Percentiles rank a stretch among this genome's conserved stretches.
These are phyloP conservation scores for Noctua comes DNA, from an alignment of 2,888 invertebrate species.

Conservation along the genomic window DNA sequence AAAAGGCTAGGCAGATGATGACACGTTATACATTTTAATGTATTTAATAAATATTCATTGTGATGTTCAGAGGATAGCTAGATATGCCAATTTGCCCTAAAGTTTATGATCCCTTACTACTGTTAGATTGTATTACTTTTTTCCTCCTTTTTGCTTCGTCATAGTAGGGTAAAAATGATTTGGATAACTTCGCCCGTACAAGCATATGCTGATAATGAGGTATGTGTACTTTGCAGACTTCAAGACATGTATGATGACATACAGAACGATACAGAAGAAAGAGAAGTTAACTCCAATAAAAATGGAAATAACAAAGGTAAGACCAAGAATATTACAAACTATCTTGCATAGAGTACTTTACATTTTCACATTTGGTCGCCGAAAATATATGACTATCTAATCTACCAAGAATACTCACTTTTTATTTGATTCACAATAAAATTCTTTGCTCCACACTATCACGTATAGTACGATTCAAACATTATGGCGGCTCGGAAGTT, in stretches of 20 bases:
- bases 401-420: no score
- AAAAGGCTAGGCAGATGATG: no score
- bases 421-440: background rate
- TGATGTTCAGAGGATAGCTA: no score
- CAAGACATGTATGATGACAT: slow-evolving; percentile 85
- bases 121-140: no score
- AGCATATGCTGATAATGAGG: background rate
- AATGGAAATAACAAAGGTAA: slow-evolving; percentile 79
- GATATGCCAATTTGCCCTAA: no score
- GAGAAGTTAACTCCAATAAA: slow-evolving; percentile 83
- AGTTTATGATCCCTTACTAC: no score
- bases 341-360: background rate
- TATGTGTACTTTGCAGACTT: slow-evolving; percentile 71
- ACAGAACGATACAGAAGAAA: slow-evolving; percentile 82
- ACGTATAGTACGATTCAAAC: background rate
- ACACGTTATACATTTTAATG: no score
- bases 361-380: background rate
- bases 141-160: no score
- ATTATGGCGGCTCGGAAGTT: no score
- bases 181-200: background rate
- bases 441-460: background rate
- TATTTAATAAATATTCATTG: no score
- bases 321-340: background rate
- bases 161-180: no score
- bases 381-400: no score